Base-by-base conservation (phyloP, 2,113 vertebrate genomes). In the Poeciliopsis retropinna region DNA sequence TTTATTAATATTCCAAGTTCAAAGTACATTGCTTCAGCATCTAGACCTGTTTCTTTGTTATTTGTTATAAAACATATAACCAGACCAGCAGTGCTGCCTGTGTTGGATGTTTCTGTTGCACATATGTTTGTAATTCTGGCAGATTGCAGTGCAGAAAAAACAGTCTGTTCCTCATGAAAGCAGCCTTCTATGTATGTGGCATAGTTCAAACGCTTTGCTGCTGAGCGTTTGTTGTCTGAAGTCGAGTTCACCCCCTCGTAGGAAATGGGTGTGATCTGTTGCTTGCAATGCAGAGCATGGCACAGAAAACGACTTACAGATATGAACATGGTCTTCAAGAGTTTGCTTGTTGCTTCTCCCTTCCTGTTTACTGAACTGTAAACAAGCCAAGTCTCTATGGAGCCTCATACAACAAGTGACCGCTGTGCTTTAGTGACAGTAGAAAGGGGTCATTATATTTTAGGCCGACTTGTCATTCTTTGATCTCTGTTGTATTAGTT, bases 291-390 rank as follows among this genome's bases (percentile, higher is more conserved):
- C 31, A 70, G 44, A 78, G 32, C 47, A 62, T 61, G 63, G 47
- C 70, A 81, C 51, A 39, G 34, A 67, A 62, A 75, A 54, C 32
- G 70, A 69, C 67, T 71, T 34, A 61, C 51, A 39, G 22, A 78
- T 60, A 44, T 12, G 64, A 79, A 39, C 60, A 70, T 79, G 31
- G 44, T 71, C 78, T 60, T 83, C 66, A 47, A 60, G 65, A 78
- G 74, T 75, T 73, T 72, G 34, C 44, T 22, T 2, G 28, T 70
- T 79, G 67, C 73, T 75, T 78, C 78, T 81, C 75, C 66, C 67
- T 70, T 84, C 75, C 72, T 87, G 87, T 91, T 92, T 89, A 90
- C 70, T 78, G 11, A 76, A 63, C 4, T 62, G 64, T 90, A 90
- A 91, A 92, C 89, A 89, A 39, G 64, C 37, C 15, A 9, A 47